Conservation (phyloP, 2,888 invertebrate species). For the Tinea semifulvella region DNA sequence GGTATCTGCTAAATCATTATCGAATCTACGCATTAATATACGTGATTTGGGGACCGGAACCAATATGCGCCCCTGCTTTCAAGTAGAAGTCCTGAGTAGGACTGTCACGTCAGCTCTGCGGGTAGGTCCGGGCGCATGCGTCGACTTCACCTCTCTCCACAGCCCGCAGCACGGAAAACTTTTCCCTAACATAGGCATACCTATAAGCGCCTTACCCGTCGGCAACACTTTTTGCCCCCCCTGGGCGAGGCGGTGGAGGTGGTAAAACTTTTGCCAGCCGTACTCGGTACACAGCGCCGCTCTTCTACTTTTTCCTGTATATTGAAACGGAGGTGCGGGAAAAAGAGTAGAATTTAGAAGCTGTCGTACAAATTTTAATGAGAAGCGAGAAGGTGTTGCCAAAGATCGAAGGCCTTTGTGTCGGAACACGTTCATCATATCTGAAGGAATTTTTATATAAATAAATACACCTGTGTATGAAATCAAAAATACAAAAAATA, state of each 20-base stretch:
- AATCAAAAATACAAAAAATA: too few species aligned
- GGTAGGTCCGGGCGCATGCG: constrained; percentile 49
- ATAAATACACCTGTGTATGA: too few species aligned
- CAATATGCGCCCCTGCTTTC: constrained; percentile 27
- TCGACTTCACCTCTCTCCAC: constrained; percentile 34
- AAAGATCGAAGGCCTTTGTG: constrained; percentile 8
- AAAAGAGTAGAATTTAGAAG: constrained; percentile 66
- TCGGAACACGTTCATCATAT: constrained; percentile 2
- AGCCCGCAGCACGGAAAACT: constrained; percentile 66
- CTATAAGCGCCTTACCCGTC: constrained; percentile 53
- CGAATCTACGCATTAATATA: constrained; percentile 7
- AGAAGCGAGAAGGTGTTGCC: constrained; percentile 46
- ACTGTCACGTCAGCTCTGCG: constrained; percentile 55
- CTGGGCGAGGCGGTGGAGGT: constrained; percentile 35
- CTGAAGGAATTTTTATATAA: too few species aligned
- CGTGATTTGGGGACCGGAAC: constrained; percentile 21
- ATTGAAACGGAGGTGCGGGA: constrained; percentile 66
- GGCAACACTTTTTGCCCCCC: constrained; percentile 64
- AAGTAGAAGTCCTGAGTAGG: constrained; percentile 41
- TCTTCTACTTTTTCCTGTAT: constrained; percentile 67
- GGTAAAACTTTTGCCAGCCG: constrained; percentile 63
- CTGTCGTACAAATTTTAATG: constrained; percentile 66
- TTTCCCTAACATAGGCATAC: constrained; percentile 64
- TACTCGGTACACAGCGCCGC: constrained; percentile 60
- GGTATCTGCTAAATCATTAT: background rate